phyloP scores from a whole-genome alignment of 37 sponge, comb jelly and placozoan genomes.

The Tethya wilhelma region DNA sequence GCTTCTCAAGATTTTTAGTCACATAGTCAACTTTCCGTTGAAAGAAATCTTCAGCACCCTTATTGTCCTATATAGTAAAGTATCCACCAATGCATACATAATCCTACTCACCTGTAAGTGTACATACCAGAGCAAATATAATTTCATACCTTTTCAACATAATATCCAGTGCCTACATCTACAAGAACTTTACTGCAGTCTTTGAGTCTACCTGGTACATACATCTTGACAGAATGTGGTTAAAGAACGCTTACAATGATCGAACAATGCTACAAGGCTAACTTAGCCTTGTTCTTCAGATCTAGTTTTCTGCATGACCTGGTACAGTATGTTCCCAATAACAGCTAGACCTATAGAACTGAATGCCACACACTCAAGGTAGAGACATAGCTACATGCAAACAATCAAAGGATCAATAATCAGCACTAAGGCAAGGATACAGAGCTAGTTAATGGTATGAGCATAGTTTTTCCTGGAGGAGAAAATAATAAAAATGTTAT shows the following conservation, averaged over 20 bases:
- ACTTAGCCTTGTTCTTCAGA: background rate
- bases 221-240: too few species aligned
- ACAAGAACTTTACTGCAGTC: conserved; percentile 78
- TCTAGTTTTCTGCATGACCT: too few species aligned
- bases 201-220: conserved; percentile 88
- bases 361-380: background rate
- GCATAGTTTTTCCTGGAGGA: conserved; percentile 67
- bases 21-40: conserved; percentile 83
- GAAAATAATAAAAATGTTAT: background rate
- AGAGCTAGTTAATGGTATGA: conserved; percentile 85
- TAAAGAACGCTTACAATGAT: background rate
- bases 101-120: too few species aligned
- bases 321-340: too few species aligned
- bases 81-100: too few species aligned
- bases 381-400: background rate
- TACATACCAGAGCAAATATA: too few species aligned
- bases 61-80: conserved; percentile 41
- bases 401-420: background rate
- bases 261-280: too few species aligned
- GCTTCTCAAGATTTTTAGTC: conserved; percentile 81
- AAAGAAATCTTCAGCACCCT: conserved; percentile 81
- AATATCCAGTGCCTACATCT: conserved; percentile 97
- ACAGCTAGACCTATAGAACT: too few species aligned
- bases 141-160: conserved; percentile 85
- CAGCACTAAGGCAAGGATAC: conserved; percentile 69